Percentiles rank a stretch among this genome's conserved stretches.
Evolutionary conservation across 2,113 vertebrate genomes (phyloP).

Genomic region (Trogon surrucura): DNA sequence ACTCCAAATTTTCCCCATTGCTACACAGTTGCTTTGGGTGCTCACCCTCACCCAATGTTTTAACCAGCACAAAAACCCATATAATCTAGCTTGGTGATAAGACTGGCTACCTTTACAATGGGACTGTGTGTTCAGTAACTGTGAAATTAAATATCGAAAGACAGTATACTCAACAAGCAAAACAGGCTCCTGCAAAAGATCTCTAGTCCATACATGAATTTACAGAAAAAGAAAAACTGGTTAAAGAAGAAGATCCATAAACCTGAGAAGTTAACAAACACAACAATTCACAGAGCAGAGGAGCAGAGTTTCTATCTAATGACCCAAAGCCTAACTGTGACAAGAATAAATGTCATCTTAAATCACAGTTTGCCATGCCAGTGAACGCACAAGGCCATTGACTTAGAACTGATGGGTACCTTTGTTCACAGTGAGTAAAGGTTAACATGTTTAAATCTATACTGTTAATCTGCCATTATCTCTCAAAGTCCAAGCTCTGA

Average conservation of each 20-base stretch:
- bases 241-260: background rate
- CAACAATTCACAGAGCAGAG: background rate
- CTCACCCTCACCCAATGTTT: background rate
- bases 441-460: background rate
- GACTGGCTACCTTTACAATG: background rate
- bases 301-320: background rate
- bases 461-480: background rate
- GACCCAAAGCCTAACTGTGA: background rate
- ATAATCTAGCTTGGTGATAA: background rate
- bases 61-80: background rate
- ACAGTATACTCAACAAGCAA: background rate
- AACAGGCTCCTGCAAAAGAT: background rate
- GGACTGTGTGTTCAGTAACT: background rate
- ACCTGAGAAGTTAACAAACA: background rate
- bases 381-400: background rate
- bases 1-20: background rate
- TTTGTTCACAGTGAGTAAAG: background rate
- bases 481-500: background rate
- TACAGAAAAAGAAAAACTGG: rapidly evolving
- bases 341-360: conserved; percentile 7
- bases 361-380: background rate
- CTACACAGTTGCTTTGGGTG: background rate
- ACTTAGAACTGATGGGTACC: background rate
- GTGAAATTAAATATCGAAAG: background rate
- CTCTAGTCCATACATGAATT: background rate